Conservation (phyloP, 2,113 vertebrate species). For the Scatophagus argus region DNA sequence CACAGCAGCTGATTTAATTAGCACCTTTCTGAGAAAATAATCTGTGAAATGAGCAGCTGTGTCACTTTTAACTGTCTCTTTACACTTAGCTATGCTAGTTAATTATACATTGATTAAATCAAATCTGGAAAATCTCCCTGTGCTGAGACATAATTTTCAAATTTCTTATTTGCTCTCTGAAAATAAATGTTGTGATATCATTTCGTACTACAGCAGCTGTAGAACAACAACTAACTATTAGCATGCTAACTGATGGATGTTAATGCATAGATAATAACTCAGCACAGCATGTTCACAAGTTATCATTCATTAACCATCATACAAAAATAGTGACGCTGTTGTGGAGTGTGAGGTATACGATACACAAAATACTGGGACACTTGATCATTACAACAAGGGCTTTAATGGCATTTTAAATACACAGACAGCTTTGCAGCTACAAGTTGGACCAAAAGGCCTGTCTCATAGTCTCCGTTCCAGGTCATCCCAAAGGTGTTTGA, state of each 20-base stretch:
- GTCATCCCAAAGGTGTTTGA: too few relatives aligned
- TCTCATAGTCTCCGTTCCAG: too few relatives aligned
- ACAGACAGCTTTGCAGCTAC: too few relatives aligned
- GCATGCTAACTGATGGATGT: not conserved
- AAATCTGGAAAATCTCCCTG: not conserved
- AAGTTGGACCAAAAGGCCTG: too few relatives aligned
- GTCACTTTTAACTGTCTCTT: not conserved
- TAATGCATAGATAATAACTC: not conserved
- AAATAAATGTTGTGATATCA: too few relatives aligned
- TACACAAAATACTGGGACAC: too few relatives aligned
- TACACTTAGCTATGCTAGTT: not conserved
- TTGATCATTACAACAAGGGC: too few relatives aligned
- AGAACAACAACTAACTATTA: not conserved
- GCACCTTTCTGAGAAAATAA: constrained; percentile 34
- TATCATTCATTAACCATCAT: too few relatives aligned
- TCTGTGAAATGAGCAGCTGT: constrained; percentile 25
- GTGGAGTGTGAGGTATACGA: not conserved
- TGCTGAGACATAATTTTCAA: too few relatives aligned
- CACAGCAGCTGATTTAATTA: constrained; percentile 45
- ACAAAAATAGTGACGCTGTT: not conserved
- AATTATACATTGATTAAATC: not conserved
- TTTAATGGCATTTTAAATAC: too few relatives aligned
- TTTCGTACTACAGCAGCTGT: not conserved
- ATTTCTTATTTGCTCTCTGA: too few relatives aligned
- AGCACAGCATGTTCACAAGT: not conserved